Base-by-base conservation (phyloP, 2,888 invertebrate species). In the Myopa testacea region DNA sequence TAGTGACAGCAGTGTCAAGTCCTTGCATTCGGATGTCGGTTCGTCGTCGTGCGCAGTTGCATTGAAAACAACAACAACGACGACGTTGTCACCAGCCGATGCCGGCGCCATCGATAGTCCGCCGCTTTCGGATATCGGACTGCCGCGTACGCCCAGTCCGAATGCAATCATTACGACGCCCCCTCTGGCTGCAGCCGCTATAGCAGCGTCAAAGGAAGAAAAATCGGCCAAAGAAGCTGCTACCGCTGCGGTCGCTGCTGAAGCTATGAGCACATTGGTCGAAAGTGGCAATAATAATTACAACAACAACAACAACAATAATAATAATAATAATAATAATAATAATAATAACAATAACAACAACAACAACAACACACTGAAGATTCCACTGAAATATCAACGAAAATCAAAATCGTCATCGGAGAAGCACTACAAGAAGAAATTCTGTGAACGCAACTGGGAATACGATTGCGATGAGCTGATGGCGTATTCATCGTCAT, bases 371-470 rank as follows among this genome's bases (percentile, higher is more conserved):
- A 79, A 82, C 71, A 83, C 83, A 87, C 90, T 84, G 81, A 91
- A 84, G 86, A 91, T 89, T 86, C 92, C 93, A 6, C 85, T 92
- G 12, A 92, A 92, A 84, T 93, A 93, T 86, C 93, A 93, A 83
- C 90, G 93, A 55, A 91, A 92, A 81, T 89, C 89, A 3, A 89
- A 88, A 80, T 82, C 83, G 83, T 90, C 91, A 0, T 86, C 86
- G 58, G 89, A 89, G 77, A 92, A 93, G 83, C 95, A 95, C 90
- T 95, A 95, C 89, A 95, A 96, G 90, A 96, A 95, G 91, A 95
- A 95, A 86, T 94, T 94, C 90, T 95, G 95, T 90, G 94, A 94
- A 93, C 86, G 94, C 92, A 90, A 93, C 91, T 87, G 93, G 93
- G 93, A 91, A 90, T 89, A 87, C 78, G 88, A 88, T 79, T 88